A percentile compares a stretch with the other conserved stretches of the same genome.
These are phyloP conservation scores for Timandra comae DNA, from an alignment of 2,888 invertebrate genomes.

Conservation along the genomic window DNA sequence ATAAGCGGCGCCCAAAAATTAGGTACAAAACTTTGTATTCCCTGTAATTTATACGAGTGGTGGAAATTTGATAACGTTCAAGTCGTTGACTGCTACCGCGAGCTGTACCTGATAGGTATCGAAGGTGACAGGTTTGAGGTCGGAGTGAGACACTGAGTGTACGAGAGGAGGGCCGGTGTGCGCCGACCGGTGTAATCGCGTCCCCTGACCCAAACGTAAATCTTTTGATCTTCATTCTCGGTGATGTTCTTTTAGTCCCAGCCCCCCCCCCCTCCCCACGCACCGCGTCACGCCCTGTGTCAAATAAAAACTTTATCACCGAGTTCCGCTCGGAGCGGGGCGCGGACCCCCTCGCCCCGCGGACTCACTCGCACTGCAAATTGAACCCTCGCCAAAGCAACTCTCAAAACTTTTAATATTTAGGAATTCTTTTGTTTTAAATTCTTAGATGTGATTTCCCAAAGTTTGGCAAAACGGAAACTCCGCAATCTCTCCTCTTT, in stretches of 20 bases:
- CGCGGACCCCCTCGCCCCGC: slow-evolving; percentile 1
- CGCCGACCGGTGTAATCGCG: slow-evolving; percentile 12
- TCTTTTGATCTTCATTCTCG: slow-evolving; percentile 32
- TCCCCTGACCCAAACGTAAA: slow-evolving; percentile 15
- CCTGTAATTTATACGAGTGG: slow-evolving; percentile 17
- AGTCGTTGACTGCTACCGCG: too few relatives aligned
- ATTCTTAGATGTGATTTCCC: slow-evolving; percentile 13
- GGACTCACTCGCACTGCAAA: slow-evolving; percentile 7
- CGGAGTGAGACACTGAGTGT: background rate
- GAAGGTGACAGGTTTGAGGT: too few relatives aligned
- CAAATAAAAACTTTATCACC: slow-evolving; percentile 19
- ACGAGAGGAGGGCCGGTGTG: slow-evolving; percentile 1
- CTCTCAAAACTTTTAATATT: slow-evolving; percentile 17
- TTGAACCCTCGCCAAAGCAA: slow-evolving; percentile 9
- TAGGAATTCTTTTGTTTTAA: slow-evolving; percentile 19
- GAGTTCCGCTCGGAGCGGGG: slow-evolving; percentile 1
- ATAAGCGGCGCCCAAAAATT: slow-evolving; percentile 15
- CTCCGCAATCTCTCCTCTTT: slow-evolving; percentile 15
- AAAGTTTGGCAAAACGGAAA: slow-evolving; percentile 16
- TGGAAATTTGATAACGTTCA: too few relatives aligned
- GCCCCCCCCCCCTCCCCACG: background rate
- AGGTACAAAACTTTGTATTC: slow-evolving; percentile 17
- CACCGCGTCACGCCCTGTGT: slow-evolving; percentile 16
- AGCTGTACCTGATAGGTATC: too few relatives aligned
- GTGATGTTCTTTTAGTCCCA: slow-evolving; percentile 22